Percentiles rank a stretch among this genome's conserved stretches.
Conservation (phyloP, 2,797 vertebrate genomes). For the Ptychobarbus kaznakovi region DNA sequence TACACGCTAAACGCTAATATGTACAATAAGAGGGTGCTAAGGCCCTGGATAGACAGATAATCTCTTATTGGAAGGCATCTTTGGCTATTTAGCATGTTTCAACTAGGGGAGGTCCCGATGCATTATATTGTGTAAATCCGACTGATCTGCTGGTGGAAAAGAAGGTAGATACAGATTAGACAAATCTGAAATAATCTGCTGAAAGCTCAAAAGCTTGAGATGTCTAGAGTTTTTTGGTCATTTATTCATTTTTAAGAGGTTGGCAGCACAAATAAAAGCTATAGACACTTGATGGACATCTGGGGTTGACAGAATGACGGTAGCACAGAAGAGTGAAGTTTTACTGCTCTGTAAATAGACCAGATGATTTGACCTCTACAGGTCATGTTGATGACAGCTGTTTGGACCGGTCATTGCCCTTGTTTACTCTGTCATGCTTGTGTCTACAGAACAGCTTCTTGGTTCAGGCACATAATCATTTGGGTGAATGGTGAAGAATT, state of each 20-base stretch:
- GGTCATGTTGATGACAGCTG: conserved; percentile 31
- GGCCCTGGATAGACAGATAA: conserved; percentile 45
- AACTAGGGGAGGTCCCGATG: conserved; percentile 33
- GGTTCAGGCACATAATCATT: conserved; percentile 6
- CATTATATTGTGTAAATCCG: conserved; percentile 47
- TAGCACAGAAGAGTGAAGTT: not conserved
- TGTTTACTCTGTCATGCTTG: conserved; percentile 32
- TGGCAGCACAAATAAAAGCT: not conserved
- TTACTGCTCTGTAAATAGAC: conserved; percentile 35
- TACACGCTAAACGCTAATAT: conserved; percentile 28
- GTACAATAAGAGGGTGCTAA: conserved; percentile 46
- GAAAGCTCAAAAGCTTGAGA: conserved; percentile 49
- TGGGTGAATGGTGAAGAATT: not conserved
- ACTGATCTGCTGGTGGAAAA: conserved; percentile 33
- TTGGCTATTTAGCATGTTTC: conserved; percentile 39
- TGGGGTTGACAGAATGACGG: not conserved
- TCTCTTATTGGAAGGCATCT: conserved; percentile 52
- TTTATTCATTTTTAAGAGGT: conserved; percentile 1
- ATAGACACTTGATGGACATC: conserved; percentile 8
- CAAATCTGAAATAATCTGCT: conserved; percentile 53
- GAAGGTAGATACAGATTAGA: conserved; percentile 52
- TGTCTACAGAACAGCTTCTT: conserved; percentile 33
- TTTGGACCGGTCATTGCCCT: conserved; percentile 26
- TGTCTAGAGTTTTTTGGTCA: conserved; percentile 25
- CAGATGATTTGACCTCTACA: conserved; percentile 31